Percentiles rank a stretch among this genome's conserved stretches.
phyloP scores from a whole-genome alignment of 35 echinoderm and acorn worm species.

The Acanthaster planci region DNA sequence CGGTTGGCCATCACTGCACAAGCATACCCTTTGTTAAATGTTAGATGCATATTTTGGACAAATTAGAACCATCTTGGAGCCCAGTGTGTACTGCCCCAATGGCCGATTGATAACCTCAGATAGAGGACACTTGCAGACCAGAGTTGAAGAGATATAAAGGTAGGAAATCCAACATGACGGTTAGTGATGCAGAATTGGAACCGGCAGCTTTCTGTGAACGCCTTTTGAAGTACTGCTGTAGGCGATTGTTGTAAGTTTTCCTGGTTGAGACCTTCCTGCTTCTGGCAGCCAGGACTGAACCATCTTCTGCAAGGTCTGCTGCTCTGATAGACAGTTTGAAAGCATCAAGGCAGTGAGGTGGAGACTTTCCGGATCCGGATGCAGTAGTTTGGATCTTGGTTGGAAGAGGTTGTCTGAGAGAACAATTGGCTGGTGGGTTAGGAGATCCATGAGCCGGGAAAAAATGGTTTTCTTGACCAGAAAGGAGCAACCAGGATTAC shows the following conservation, averaged over 20 bases:
- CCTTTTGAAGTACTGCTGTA: conserved; percentile 18
- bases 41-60: too few species aligned
- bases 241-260: not conserved
- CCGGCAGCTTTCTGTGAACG: conserved; percentile 22
- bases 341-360: not conserved
- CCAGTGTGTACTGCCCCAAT: conserved; percentile 50
- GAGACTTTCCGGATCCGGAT: not conserved
- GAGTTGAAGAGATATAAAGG: too few species aligned
- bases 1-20: too few species aligned
- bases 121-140: too few species aligned
- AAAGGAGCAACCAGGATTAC: conserved; percentile 18
- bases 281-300: not conserved
- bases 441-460: not conserved
- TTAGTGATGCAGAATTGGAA: not conserved
- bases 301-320: not conserved
- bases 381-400: conserved; percentile 19
- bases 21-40: too few species aligned
- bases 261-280: too few species aligned
- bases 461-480: conserved; percentile 1
- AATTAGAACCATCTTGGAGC: conserved; percentile 29
- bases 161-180: too few species aligned
- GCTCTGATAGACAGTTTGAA: not conserved
- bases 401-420: too few species aligned
- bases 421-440: not conserved
- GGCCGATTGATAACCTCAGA: conserved; percentile 45